A percentile compares a stretch with the other conserved stretches of the same genome.
These are phyloP conservation scores for Chironomus tepperi DNA, from an alignment of 1,140 invertebrate species.

Conservation along the genomic window DNA sequence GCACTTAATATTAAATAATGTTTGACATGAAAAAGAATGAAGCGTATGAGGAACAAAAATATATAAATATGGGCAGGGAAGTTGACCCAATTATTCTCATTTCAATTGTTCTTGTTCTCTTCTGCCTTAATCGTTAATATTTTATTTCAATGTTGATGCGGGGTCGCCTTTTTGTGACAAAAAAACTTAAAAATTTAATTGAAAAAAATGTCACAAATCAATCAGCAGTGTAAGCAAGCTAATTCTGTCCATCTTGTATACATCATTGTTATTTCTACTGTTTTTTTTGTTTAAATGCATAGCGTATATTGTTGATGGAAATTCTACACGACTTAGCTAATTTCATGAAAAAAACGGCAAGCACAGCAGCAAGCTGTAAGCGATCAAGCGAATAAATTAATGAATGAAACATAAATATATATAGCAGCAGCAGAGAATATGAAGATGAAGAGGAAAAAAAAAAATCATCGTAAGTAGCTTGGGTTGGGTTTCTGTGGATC, in stretches of 20 bases:
- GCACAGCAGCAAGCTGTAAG: constrained; percentile 6
- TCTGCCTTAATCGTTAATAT: no score
- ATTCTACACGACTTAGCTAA: not conserved
- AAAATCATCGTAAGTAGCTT: not conserved
- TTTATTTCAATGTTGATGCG: no score
- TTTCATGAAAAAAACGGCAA: not conserved
- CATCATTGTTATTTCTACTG: not conserved
- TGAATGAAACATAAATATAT: not conserved
- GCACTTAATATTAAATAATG: not conserved
- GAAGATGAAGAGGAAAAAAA: not conserved
- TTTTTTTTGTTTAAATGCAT: not conserved
- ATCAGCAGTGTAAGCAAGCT: not conserved
- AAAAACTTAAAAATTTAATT: not conserved
- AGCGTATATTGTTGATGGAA: not conserved
- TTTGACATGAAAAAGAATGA: not conserved
- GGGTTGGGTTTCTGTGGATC: not conserved
- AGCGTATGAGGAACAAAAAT: not conserved
- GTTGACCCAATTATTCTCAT: not conserved
- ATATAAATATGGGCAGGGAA: not conserved
- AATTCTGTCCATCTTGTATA: not conserved
- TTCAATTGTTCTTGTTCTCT: not conserved
- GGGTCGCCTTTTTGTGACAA: not conserved
- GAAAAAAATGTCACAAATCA: constrained; percentile 13
- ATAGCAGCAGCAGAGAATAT: not conserved
- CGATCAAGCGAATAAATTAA: constrained; percentile 1